Conservation (phyloP, 1,140 invertebrate species). For the Drosophila takahashii region DNA sequence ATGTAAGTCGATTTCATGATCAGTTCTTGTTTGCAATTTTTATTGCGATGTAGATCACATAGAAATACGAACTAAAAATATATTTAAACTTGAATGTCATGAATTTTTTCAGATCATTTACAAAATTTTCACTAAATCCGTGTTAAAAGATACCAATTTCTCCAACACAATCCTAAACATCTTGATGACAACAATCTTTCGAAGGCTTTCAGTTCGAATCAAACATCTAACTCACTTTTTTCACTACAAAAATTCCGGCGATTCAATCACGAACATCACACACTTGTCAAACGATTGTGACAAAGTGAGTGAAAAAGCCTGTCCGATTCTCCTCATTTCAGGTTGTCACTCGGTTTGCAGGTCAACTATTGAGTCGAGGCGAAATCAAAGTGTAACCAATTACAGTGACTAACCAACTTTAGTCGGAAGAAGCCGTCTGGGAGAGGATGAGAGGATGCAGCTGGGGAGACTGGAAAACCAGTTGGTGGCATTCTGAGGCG, state of each 20-base stretch:
- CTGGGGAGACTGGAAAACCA: constrained; percentile 33
- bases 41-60: not conserved
- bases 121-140: no score
- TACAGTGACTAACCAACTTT: constrained; percentile 31
- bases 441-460: constrained; percentile 9
- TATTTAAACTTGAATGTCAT: no score
- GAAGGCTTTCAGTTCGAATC: constrained; percentile 18
- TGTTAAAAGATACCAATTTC: constrained; percentile 4
- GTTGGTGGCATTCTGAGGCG: constrained; percentile 47
- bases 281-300: constrained; percentile 46
- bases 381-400: constrained; percentile 47
- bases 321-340: constrained; percentile 23
- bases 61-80: no score
- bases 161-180: constrained; percentile 16
- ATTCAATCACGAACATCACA: constrained; percentile 40
- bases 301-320: constrained; percentile 44
- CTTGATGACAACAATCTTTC: constrained; percentile 13
- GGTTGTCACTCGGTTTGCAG: constrained; percentile 44
- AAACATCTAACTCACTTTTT: constrained; percentile 4
- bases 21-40: not conserved
- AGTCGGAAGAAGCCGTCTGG: constrained; percentile 21
- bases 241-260: constrained; percentile 15
- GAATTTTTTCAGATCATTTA: not conserved
- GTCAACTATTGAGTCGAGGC: constrained; percentile 37
- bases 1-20: constrained; percentile 7